Conservation (phyloP, 2,113 vertebrate species). For the Parus major region DNA sequence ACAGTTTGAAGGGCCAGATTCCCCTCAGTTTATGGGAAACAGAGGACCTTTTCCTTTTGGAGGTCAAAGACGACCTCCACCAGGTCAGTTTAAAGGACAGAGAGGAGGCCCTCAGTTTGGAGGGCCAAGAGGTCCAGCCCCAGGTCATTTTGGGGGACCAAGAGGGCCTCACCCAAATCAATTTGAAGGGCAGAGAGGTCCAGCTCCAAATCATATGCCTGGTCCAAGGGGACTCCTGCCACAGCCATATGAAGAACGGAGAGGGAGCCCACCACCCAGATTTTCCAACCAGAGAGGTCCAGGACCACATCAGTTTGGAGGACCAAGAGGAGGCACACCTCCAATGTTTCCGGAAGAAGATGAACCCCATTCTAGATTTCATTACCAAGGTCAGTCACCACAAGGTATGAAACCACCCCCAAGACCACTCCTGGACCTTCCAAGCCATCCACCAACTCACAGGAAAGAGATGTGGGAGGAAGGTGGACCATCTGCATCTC, state of each 20-base stretch:
- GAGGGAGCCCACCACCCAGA: conserved; percentile 67
- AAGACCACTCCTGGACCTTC: conserved; percentile 83
- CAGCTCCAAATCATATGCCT: conserved; percentile 71
- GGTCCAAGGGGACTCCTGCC: conserved; percentile 69
- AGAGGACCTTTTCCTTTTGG: conserved; percentile 74
- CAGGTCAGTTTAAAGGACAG: conserved; percentile 73
- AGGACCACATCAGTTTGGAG: conserved; percentile 67
- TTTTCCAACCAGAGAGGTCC: conserved; percentile 74
- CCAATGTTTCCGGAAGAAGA: conserved; percentile 68
- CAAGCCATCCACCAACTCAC: conserved; percentile 79
- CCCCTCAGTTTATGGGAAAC: conserved; percentile 75
- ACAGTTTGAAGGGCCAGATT: conserved; percentile 71
- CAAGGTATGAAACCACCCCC: conserved; percentile 74
- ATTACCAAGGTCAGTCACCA: conserved; percentile 71
- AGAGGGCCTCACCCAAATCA: conserved; percentile 72
- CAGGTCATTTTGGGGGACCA: conserved; percentile 82
- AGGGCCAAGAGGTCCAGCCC: conserved; percentile 77
- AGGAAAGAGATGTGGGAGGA: conserved; percentile 79
- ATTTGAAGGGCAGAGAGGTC: conserved; percentile 71
- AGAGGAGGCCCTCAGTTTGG: conserved; percentile 81
- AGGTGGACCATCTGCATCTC: conserved; percentile 46
- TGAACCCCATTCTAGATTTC: conserved; percentile 77
- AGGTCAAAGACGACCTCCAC: conserved; percentile 71
- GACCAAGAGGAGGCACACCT: conserved; percentile 57
- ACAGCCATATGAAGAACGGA: conserved; percentile 80